phyloP scores from a whole-genome alignment of 2,797 vertebrate species.

The Gadopsis bispinosus region DNA sequence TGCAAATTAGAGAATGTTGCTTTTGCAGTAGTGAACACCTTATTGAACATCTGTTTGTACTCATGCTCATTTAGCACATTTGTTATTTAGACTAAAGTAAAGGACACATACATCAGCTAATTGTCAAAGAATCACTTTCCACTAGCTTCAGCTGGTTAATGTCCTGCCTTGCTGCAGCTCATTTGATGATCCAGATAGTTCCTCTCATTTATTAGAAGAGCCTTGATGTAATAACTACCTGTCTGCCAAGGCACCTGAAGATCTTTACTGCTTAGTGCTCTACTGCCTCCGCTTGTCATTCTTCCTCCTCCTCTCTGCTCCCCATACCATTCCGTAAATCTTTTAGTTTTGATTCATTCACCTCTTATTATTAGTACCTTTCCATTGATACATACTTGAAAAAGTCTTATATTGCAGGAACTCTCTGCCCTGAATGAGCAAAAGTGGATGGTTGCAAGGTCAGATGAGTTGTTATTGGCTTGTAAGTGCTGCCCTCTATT shows the following conservation, averaged over 20 bases:
- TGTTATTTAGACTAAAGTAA: background rate
- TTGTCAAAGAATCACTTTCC: background rate
- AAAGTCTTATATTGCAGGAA: background rate
- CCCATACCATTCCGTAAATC: too few species aligned
- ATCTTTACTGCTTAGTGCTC: constrained; percentile 15
- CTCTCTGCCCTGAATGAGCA: background rate
- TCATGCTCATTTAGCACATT: background rate
- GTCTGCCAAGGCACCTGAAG: background rate
- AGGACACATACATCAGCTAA: background rate
- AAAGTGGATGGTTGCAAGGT: background rate
- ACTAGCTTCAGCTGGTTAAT: background rate
- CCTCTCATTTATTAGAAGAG: background rate
- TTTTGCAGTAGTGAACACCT: background rate
- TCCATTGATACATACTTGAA: background rate
- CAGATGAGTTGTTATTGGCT: background rate
- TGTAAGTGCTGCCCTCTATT: constrained; percentile 64
- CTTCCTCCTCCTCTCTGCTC: background rate
- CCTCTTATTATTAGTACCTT: background rate
- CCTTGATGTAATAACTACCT: background rate
- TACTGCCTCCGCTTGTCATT: background rate
- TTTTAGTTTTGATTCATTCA: background rate
- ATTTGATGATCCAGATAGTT: constrained; percentile 11
- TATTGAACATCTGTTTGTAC: background rate
- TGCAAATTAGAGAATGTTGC: background rate
- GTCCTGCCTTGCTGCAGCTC: background rate